Percentiles rank a stretch among this genome's conserved stretches.
phyloP scores from a whole-genome alignment of 2,888 invertebrate species.

The Smittia aterrima region DNA sequence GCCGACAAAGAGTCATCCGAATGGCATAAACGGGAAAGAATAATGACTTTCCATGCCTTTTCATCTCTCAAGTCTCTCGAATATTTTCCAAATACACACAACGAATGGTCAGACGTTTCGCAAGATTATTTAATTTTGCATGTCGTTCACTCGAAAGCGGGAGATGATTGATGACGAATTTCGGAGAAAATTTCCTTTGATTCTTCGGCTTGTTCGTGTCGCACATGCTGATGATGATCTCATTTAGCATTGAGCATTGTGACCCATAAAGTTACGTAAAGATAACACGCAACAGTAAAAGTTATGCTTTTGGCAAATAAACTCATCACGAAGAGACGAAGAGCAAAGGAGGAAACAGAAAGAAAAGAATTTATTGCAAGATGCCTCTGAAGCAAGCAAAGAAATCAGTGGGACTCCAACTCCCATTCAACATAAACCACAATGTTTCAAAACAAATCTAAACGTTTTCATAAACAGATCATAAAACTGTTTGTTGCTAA shows the following conservation, averaged over 20 bases:
- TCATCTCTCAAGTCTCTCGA: not conserved
- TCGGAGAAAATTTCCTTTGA: not conserved
- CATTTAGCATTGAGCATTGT: too few relatives aligned
- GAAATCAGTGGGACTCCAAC: constrained; percentile 31
- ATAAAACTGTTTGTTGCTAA: constrained; percentile 29
- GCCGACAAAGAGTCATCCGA: constrained; percentile 35
- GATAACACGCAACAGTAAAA: not conserved
- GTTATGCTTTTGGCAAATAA: constrained; percentile 21
- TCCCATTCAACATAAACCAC: constrained; percentile 26
- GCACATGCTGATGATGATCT: not conserved
- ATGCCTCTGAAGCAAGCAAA: constrained; percentile 27
- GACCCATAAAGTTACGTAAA: constrained; percentile 3
- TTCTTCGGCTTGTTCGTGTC: not conserved
- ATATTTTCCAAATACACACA: not conserved
- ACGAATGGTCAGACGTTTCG: constrained; percentile 13
- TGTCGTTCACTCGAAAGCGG: constrained; percentile 2
- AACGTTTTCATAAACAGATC: constrained; percentile 39
- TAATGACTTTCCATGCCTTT: constrained; percentile 32
- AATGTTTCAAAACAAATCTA: constrained; percentile 14
- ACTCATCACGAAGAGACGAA: constrained; percentile 35
- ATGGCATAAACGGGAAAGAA: constrained; percentile 32
- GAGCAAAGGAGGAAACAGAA: constrained; percentile 2
- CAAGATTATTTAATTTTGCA: constrained; percentile 28
- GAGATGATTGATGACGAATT: constrained; percentile 23
- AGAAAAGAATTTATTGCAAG: constrained; percentile 36